A percentile compares a stretch with the other conserved stretches of the same genome.
These are phyloP conservation scores for Automeris io DNA, from an alignment of 2,888 invertebrate species.

Conservation along the genomic window DNA sequence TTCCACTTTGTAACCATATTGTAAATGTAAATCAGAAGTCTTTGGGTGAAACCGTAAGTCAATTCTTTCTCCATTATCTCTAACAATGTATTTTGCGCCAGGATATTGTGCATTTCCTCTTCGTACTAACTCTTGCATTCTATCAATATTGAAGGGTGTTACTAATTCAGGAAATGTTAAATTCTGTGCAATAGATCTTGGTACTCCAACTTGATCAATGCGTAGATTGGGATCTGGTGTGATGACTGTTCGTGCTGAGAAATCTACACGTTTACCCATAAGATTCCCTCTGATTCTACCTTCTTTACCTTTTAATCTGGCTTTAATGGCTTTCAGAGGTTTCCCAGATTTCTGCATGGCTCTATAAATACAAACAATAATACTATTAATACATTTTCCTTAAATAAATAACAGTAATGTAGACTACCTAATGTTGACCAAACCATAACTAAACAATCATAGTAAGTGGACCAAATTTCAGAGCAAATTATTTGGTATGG, in stretches of 20 bases:
- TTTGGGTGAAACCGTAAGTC: slow-evolving; percentile 99
- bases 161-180: slow-evolving; percentile 99
- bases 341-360: slow-evolving; percentile 99
- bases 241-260: slow-evolving; percentile 98
- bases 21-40: slow-evolving; percentile 96
- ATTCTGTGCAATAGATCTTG: slow-evolving; percentile 98
- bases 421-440: too few species aligned
- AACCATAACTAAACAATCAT: too few species aligned
- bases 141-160: slow-evolving; percentile 99
- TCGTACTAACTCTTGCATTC: slow-evolving; percentile 93
- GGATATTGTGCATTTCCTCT: slow-evolving; percentile 99
- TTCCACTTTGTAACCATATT: slow-evolving; percentile 97
- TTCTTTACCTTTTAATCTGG: slow-evolving; percentile 98
- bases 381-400: not conserved
- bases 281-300: slow-evolving; percentile 99
- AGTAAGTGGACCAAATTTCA: too few species aligned
- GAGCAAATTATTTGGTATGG: too few species aligned
- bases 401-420: too few species aligned
- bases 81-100: slow-evolving; percentile 98
- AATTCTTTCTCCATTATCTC: slow-evolving; percentile 99
- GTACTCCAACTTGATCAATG: slow-evolving; percentile 98
- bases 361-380: slow-evolving; percentile 53
- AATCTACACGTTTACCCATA: slow-evolving; percentile 99
- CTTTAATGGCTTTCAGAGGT: slow-evolving; percentile 98
- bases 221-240: slow-evolving; percentile 97